Conservation (phyloP, 2,888 invertebrate genomes). For the Lycia hirtaria region DNA sequence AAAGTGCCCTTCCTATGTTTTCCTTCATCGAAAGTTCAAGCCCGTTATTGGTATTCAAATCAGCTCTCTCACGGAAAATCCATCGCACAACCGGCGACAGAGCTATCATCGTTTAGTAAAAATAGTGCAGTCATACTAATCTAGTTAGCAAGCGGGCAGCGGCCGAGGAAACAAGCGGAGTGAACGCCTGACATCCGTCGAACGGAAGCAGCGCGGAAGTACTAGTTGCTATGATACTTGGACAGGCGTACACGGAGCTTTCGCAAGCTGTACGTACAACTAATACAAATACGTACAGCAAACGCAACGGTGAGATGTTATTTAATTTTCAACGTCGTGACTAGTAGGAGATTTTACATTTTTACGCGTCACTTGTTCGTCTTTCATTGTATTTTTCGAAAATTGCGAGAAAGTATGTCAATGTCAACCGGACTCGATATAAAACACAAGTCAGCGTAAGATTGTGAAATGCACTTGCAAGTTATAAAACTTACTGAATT, state of each 20-base stretch:
- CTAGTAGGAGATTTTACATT: not conserved
- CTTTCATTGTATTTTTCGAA: not conserved
- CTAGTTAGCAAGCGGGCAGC: not conserved
- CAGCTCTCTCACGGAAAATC: too few relatives aligned
- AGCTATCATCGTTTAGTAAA: too few relatives aligned
- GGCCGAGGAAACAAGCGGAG: not conserved
- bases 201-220: slow-evolving; percentile 2
- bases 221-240: slow-evolving; percentile 32
- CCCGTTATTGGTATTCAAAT: too few relatives aligned
- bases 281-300: not conserved
- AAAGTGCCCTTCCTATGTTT: too few relatives aligned
- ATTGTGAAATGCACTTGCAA: too few relatives aligned
- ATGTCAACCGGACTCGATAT: too few relatives aligned
- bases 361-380: not conserved
- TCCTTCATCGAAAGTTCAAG: too few relatives aligned
- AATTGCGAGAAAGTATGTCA: too few relatives aligned
- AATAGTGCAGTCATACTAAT: too few relatives aligned
- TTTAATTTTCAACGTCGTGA: not conserved
- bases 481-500: too few relatives aligned
- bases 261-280: not conserved
- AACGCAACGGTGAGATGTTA: not conserved
- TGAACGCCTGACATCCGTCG: slow-evolving; percentile 1
- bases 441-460: too few relatives aligned
- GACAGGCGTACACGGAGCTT: slow-evolving; percentile 21
- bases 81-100: too few relatives aligned